Evolutionary conservation across 2,797 vertebrate species (phyloP).

Genomic region (Urosaurus nigricauda): DNA sequence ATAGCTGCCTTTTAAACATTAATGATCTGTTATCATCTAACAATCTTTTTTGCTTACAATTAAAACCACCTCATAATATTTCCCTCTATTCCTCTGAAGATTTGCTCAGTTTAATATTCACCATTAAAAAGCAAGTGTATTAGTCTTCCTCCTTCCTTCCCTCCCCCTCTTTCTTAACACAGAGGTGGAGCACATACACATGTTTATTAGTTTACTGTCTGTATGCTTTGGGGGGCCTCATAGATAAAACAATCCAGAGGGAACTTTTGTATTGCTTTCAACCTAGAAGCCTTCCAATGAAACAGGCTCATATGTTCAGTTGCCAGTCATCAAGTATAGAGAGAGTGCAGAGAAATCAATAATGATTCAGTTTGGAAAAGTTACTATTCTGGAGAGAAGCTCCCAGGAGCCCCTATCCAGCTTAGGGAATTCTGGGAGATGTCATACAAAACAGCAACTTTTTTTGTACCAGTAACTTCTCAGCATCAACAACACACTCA

Average conservation of each 20-base stretch:
- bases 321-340: not conserved
- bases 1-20: not conserved
- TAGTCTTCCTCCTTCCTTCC: too few relatives aligned
- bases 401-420: too few relatives aligned
- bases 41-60: not conserved
- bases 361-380: too few relatives aligned
- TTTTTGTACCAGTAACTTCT: not conserved
- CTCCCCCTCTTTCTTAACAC: not conserved
- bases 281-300: not conserved
- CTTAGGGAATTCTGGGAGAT: too few relatives aligned
- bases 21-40: slow-evolving; percentile 13
- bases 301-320: not conserved
- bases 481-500: not conserved
- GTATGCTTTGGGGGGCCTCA: not conserved
- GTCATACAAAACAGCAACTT: too few relatives aligned
- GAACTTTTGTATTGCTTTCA: not conserved
- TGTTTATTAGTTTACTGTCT: not conserved
- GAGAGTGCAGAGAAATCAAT: not conserved
- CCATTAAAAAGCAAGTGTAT: not conserved
- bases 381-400: too few relatives aligned
- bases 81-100: not conserved
- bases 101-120: not conserved
- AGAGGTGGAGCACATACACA: not conserved
- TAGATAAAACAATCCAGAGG: not conserved
- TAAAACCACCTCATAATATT: not conserved